Evolutionary conservation across 2,888 invertebrate species (phyloP), one percentile per base, ranked within the genome.

Genomic region (Brachycybe producta): DNA sequence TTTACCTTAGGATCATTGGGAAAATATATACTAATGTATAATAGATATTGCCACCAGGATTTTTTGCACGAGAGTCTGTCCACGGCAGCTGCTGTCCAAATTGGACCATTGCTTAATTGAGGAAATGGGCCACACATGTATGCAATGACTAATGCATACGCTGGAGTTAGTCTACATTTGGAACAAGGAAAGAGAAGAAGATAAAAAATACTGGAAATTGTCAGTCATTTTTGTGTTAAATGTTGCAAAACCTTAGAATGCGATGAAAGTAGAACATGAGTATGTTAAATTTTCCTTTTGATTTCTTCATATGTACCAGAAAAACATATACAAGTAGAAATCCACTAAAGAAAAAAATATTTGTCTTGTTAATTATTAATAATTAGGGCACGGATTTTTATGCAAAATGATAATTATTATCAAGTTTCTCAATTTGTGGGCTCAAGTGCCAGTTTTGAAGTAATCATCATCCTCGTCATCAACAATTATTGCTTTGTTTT

Each of bases 101-200:
- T 57, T 0, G 67, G 67, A 2, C 67, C 65, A 3, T 58, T 54
- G 0, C 61, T 61, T 11, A 64, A 24, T 51, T 65, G 62, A 28
- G 55, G 58, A 49, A 62, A 64, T 21, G 63, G 50, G 26, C 58
- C 61, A 3, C 59, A 52, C 35, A 61, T 63, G 5, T 57, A 54
- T 57, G 62, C 58, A 43, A 67, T 28, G 1, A 63, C 59, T 2
- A 65, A 53, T 59, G 63, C 61, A 54, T 65, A 64, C 1, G 62
- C 53, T 0, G 65, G 65, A 1, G 65, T 64, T 41, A 67, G 54
- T 46, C 66, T 67, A 57, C 11, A 64, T 63, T 11, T 43, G 26
- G 21, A 48, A 26, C 21, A 4, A 11, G 24, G 7, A 19, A 11
- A 41, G 8, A 40, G n/a, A 38, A 15, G 11, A 7, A 11, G 5